Evolutionary conservation across 2,113 vertebrate species (phyloP).

Genomic region (Catharus bicknelli): DNA sequence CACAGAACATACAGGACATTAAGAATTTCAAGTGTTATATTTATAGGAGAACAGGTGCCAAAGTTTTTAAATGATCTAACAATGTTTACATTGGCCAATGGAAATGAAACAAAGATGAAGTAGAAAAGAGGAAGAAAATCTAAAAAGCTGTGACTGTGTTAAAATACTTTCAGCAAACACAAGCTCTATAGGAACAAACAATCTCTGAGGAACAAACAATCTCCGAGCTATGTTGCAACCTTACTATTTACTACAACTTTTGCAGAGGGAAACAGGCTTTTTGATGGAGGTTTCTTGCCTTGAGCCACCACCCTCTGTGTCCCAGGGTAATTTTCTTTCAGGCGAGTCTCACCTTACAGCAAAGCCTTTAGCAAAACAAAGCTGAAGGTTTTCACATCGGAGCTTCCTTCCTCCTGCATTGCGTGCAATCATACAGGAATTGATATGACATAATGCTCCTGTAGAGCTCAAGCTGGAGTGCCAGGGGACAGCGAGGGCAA

Average conservation of each 20-base stretch:
- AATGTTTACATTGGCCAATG: not conserved
- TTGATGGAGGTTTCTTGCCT: not conserved
- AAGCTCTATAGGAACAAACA: not conserved
- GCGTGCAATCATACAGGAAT: not conserved
- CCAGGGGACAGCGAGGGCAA: not conserved
- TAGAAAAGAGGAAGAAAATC: conserved; percentile 6
- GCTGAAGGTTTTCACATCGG: not conserved
- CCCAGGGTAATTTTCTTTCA: not conserved
- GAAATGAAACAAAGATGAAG: not conserved
- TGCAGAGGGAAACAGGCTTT: not conserved
- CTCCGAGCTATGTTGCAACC: not conserved
- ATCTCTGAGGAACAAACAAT: not conserved
- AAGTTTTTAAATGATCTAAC: not conserved
- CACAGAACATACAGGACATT: not conserved
- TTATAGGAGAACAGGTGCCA: not conserved
- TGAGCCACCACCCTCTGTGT: rapidly evolving
- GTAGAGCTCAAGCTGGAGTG: not conserved
- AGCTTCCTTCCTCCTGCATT: conserved; percentile 1
- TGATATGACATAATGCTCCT: not conserved
- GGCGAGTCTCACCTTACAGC: not conserved
- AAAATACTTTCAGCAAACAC: not conserved
- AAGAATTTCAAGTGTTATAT: not conserved
- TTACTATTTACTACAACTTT: not conserved
- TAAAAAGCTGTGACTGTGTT: not conserved
- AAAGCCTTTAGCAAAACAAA: not conserved